Percentiles rank a stretch among this genome's conserved stretches.
Conservation (phyloP, 2,113 vertebrate genomes). For the Phalacrocorax brasilianus region DNA sequence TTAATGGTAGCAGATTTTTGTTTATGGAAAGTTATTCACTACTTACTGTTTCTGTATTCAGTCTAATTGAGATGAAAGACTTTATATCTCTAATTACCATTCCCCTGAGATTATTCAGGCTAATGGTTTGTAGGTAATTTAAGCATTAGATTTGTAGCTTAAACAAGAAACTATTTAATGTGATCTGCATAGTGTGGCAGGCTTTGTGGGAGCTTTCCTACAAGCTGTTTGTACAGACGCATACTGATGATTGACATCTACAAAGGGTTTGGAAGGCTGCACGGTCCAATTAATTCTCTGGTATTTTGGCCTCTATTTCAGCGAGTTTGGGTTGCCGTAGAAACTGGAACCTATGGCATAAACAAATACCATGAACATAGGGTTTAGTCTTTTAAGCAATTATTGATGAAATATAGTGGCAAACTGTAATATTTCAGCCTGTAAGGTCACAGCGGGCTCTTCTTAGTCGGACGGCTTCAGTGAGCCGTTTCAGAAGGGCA, state of each 20-base stretch:
- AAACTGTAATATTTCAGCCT: neutral
- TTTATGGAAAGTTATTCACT: neutral
- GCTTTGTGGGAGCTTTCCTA: neutral
- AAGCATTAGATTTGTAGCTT: neutral
- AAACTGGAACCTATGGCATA: neutral
- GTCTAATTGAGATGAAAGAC: neutral
- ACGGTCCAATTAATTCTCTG: neutral
- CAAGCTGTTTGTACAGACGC: neutral
- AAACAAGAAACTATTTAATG: neutral
- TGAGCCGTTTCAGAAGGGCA: neutral
- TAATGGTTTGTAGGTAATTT: constrained; percentile 27
- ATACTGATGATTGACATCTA: neutral
- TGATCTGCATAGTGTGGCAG: neutral
- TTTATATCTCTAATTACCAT: neutral
- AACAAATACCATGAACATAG: neutral
- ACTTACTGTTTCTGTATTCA: neutral
- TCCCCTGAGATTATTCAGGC: neutral
- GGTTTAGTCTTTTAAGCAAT: neutral
- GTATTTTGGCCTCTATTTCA: neutral
- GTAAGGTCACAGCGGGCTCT: neutral
- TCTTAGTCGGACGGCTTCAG: neutral
- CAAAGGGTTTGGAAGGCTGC: neutral
- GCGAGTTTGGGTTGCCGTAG: neutral
- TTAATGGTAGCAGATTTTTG: neutral
- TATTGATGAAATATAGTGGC: neutral